Conservation (phyloP, 2,113 vertebrate species). For the Calcarius ornatus region DNA sequence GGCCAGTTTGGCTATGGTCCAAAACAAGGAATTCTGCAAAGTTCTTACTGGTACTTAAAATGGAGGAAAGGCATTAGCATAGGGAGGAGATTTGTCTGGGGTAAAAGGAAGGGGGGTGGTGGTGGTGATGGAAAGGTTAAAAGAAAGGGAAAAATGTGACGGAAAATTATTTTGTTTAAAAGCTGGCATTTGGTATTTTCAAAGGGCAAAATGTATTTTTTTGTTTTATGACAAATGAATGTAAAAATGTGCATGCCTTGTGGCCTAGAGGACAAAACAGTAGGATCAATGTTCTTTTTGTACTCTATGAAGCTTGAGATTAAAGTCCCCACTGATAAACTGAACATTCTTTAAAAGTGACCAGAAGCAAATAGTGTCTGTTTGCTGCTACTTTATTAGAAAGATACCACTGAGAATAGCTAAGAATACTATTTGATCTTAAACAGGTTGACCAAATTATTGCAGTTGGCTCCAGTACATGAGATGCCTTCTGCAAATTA, state of each 20-base stretch:
- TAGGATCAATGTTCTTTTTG: conserved; percentile 79
- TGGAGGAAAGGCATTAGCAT: not conserved
- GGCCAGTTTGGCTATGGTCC: conserved; percentile 24
- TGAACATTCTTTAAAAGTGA: conserved; percentile 85
- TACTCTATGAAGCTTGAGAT: conserved; percentile 84
- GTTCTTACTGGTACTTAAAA: conserved; percentile 23
- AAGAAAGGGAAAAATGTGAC: conserved; percentile 33
- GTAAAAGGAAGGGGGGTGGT: not conserved
- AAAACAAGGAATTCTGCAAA: conserved; percentile 8
- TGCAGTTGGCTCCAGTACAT: conserved; percentile 73
- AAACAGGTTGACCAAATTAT: conserved; percentile 83
- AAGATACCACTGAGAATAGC: conserved; percentile 84
- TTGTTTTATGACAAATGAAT: conserved; percentile 73
- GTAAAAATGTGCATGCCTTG: conserved; percentile 68
- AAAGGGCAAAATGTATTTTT: conserved; percentile 72
- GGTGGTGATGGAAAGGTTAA: conserved; percentile 37
- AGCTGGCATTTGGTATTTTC: conserved; percentile 66
- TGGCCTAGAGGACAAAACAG: conserved; percentile 77
- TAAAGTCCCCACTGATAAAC: conserved; percentile 83
- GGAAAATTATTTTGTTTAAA: conserved; percentile 67
- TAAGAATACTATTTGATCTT: conserved; percentile 84
- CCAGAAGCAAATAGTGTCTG: conserved; percentile 84
- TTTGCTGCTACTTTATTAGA: conserved; percentile 85
- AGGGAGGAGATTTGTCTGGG: conserved; percentile 8
- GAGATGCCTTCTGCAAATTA: conserved; percentile 80